Conservation (phyloP, 2,113 vertebrate genomes). For the Eolophus roseicapilla region DNA sequence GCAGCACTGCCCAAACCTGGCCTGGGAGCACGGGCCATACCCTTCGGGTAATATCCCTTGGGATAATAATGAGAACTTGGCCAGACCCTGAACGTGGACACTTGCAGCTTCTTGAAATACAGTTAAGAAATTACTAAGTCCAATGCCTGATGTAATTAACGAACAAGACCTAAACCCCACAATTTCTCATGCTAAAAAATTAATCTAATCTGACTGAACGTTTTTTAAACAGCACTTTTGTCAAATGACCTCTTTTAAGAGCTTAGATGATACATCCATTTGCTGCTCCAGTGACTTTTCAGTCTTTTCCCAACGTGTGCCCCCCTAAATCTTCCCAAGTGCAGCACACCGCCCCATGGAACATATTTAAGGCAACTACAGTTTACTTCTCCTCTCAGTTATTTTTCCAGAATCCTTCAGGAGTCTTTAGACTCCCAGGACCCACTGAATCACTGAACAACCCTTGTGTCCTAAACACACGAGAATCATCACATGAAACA, state of each 20-base stretch:
- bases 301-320: neutral
- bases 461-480: neutral
- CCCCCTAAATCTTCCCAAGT: neutral
- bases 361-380: neutral
- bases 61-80: neutral
- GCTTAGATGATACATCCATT: neutral
- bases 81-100: neutral
- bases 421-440: neutral
- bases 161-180: neutral
- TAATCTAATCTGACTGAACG: neutral
- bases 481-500: neutral
- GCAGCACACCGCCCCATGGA: accelerated
- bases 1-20: neutral
- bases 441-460: neutral
- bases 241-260: neutral
- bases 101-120: neutral
- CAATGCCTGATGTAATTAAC: accelerated
- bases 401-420: neutral
- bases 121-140: neutral
- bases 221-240: neutral
- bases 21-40: accelerated
- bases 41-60: accelerated
- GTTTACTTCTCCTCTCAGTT: neutral
- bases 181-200: neutral
- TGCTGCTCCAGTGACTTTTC: neutral